Base-by-base conservation (phyloP, 2,888 invertebrate genomes). In the Scrobipalpa atriplicella region DNA sequence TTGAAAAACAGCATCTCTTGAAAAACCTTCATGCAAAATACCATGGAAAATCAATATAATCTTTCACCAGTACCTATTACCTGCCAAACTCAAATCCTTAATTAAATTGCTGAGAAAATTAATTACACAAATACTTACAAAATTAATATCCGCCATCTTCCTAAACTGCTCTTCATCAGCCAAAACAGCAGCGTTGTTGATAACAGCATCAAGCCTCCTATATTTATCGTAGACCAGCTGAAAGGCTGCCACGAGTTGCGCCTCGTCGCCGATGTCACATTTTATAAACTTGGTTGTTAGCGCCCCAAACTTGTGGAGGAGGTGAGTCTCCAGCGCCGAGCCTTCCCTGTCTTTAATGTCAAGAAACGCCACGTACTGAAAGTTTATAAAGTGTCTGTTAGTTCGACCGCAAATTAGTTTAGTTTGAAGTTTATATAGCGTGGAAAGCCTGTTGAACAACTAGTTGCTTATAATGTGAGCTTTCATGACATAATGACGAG, bases 251-350 rank as follows among this genome's bases (percentile, higher is more conserved):
- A 72, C 69, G 9, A 90, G 84, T 73, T 90, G 85, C 0, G 69
- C 72, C 19, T 86, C 87, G 69, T 88, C 80, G 1, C 89, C 75
- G 16, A 92, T 80, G 72, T 92, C 90, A 70, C 92, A 91, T 80
- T 87, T 86, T 79, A 90, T 89, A 75, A 90, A 92, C 86, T 88
- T 92, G 11, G 88, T 87, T 82, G 75, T 83, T 65, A 91, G 70
- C n/a, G 89, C 86, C 9, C 91, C 91, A 56, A 88, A 91, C 74
- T 85, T 89, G 69, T 75, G 78, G 38, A 78, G 70, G 47, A 92
- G 83, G 75, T 90, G 86, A 0, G 67, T 70, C 72, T 92, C 91
- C 0, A 92, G 72, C 1, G 77, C 71, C 0, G 77, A 75, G 1
- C 92, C 90, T 72, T 91, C 89, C 3, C 81, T 79, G 39, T 83